These are phyloP conservation scores for Heterohyrax brucei DNA, from an alignment of 2,797 vertebrate genomes.

Conservation along the genomic window DNA sequence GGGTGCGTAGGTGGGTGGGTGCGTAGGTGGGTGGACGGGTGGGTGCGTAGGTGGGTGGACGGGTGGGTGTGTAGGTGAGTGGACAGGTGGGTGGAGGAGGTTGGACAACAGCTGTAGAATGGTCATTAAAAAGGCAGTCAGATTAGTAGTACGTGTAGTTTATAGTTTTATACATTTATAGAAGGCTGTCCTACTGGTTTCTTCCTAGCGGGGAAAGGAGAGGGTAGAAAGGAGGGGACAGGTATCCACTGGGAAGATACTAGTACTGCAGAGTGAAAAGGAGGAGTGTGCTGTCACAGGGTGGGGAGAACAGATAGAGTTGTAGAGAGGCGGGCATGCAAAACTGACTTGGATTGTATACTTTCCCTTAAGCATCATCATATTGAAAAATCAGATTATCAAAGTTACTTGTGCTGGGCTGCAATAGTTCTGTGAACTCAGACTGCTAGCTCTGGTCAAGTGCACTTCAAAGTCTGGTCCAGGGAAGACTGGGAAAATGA, in stretches of 20 bases:
- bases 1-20: not conserved
- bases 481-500: not conserved
- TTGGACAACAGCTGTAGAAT: not conserved
- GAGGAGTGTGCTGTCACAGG: too few relatives aligned
- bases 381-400: not conserved
- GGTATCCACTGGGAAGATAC: too few relatives aligned
- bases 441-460: not conserved
- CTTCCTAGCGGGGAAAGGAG: too few relatives aligned
- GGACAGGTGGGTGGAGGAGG: not conserved
- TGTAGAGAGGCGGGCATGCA: too few relatives aligned
- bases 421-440: not conserved
- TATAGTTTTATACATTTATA: too few relatives aligned
- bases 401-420: not conserved
- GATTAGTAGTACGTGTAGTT: not conserved
- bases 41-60: not conserved
- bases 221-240: too few relatives aligned
- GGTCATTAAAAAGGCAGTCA: not conserved
- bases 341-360: too few relatives aligned
- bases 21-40: not conserved
- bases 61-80: not conserved
- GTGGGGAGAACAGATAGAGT: too few relatives aligned
- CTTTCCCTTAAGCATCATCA: too few relatives aligned
- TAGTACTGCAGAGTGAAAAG: too few relatives aligned
- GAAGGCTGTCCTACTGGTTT: too few relatives aligned
- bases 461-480: not conserved